These are phyloP conservation scores for Chloebia gouldiae DNA, from an alignment of 2,113 vertebrate genomes.

Conservation along the genomic window DNA sequence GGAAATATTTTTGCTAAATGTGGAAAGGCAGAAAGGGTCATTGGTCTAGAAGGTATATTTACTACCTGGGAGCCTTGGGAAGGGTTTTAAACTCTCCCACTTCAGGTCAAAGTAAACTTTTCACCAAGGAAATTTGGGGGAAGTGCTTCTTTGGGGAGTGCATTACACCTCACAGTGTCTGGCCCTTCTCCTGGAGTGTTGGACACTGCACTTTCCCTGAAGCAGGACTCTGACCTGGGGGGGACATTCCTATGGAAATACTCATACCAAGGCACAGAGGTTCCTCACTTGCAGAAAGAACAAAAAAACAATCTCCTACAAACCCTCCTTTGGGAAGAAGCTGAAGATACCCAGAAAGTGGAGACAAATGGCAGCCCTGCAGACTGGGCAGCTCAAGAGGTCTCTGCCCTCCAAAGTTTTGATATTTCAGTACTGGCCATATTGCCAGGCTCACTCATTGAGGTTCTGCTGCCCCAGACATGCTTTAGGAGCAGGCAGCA, in stretches of 20 bases:
- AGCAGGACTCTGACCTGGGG: background rate
- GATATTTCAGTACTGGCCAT: background rate
- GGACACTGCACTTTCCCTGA: background rate
- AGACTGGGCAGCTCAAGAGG: background rate
- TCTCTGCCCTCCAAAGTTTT: background rate
- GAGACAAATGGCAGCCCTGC: background rate
- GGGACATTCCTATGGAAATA: background rate
- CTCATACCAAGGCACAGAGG: background rate
- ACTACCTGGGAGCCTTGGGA: background rate
- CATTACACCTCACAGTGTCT: fast-evolving
- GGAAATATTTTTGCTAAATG: background rate
- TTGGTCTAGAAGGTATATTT: background rate
- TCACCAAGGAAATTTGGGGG: background rate
- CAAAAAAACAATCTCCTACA: background rate
- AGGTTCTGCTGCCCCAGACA: background rate
- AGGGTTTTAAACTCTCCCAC: background rate
- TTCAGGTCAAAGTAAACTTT: background rate
- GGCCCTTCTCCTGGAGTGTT: background rate
- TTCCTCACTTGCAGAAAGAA: background rate
- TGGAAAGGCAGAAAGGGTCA: background rate
- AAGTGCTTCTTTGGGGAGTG: background rate
- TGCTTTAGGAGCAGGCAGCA: background rate
- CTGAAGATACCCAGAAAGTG: background rate
- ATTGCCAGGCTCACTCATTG: background rate
- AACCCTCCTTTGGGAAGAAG: background rate